A percentile compares a stretch with the other conserved stretches of the same genome.
phyloP scores from a whole-genome alignment of 2,797 vertebrate genomes.

The Poeciliopsis paucimaculata region DNA sequence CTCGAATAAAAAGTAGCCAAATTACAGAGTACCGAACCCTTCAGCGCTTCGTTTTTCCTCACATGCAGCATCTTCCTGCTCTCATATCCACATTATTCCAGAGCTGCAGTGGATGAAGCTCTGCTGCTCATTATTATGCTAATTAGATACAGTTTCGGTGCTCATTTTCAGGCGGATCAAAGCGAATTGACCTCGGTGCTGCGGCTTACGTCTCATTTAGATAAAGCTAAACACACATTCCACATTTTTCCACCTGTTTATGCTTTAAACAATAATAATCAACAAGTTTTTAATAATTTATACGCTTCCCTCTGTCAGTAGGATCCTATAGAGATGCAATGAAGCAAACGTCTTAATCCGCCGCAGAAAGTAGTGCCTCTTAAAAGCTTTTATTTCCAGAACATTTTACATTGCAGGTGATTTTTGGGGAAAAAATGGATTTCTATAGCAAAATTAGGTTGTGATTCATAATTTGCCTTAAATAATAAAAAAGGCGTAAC shows the following conservation, averaged over 20 bases:
- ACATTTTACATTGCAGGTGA: not conserved
- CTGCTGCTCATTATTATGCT: conserved; percentile 49
- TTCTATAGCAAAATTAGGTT: not conserved
- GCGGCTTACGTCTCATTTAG: conserved; percentile 36
- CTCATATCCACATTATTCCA: conserved; percentile 9
- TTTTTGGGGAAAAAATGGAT: not conserved
- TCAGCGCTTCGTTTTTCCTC: conserved; percentile 61
- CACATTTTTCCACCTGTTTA: conserved; percentile 23
- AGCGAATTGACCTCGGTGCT: conserved; percentile 32
- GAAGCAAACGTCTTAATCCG: not conserved
- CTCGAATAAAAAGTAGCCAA: conserved; percentile 99
- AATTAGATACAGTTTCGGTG: conserved; percentile 43
- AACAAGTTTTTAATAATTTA: conserved; percentile 1
- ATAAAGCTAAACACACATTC: conserved; percentile 13
- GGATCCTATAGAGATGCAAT: too few relatives aligned
- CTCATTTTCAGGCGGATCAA: conserved; percentile 43
- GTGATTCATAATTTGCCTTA: not conserved
- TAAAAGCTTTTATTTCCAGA: not conserved
- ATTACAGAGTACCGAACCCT: conserved; percentile 82
- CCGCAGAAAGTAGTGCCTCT: not conserved
- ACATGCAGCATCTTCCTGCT: conserved; percentile 20
- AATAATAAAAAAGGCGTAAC: not conserved
- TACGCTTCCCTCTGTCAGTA: not conserved
- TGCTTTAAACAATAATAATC: conserved; percentile 8
- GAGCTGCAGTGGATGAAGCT: not conserved